phyloP scores from a whole-genome alignment of 2,113 vertebrate genomes.

The Tychaedon coryphoeus region DNA sequence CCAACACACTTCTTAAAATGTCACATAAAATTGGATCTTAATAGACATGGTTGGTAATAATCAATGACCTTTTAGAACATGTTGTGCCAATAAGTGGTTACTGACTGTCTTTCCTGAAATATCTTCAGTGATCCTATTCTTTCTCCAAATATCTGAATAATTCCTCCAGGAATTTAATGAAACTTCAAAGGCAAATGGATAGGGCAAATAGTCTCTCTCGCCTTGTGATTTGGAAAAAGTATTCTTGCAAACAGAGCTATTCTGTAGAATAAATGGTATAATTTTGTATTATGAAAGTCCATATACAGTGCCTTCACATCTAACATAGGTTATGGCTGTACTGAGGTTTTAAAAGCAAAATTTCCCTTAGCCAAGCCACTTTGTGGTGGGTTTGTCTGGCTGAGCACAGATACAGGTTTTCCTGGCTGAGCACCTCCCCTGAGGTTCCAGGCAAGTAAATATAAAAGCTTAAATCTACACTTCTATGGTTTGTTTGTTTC shows the following conservation, averaged over 20 bases:
- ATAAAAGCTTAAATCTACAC: not conserved
- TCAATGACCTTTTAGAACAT: slow-evolving; percentile 37
- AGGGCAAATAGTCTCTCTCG: not conserved
- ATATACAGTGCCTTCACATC: not conserved
- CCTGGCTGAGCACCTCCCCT: not conserved
- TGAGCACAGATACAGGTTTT: not conserved
- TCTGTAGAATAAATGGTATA: not conserved
- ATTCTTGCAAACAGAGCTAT: not conserved
- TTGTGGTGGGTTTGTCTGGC: not conserved
- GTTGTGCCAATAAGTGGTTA: not conserved
- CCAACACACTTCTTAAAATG: not conserved
- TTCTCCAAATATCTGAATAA: not conserved
- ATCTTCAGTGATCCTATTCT: not conserved
- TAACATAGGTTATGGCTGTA: not conserved
- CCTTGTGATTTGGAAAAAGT: not conserved
- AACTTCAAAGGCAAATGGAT: not conserved
- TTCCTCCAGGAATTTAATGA: not conserved
- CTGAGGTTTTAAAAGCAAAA: not conserved
- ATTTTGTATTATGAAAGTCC: not conserved
- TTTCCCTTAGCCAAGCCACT: not conserved
- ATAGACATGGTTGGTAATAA: slow-evolving; percentile 16
- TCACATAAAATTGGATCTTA: slow-evolving; percentile 45
- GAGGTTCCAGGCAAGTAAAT: not conserved
- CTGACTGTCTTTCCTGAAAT: not conserved
- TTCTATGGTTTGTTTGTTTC: not conserved